phyloP scores from a whole-genome alignment of 2,888 invertebrate species.

The Ellobium chinense region DNA sequence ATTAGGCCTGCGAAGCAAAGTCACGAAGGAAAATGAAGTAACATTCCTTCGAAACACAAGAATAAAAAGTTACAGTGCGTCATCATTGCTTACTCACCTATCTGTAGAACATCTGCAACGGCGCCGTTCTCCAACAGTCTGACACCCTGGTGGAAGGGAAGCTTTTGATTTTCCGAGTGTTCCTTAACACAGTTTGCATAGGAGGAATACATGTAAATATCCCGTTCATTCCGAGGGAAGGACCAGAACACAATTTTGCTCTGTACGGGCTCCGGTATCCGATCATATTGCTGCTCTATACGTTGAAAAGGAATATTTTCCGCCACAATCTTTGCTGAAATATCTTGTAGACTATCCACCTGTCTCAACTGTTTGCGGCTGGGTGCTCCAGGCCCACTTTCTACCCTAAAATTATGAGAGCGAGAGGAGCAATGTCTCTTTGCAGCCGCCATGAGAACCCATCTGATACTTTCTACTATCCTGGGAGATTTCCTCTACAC shows the following conservation, averaged over 20 bases:
- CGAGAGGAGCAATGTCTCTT: constrained; percentile 73
- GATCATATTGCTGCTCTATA: constrained; percentile 91
- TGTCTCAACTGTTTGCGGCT: constrained; percentile 63
- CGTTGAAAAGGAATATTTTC: constrained; percentile 91
- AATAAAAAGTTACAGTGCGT: neutral
- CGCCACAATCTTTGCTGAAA: constrained; percentile 90
- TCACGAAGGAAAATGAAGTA: neutral
- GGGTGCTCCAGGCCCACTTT: constrained; percentile 61
- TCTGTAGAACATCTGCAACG: constrained; percentile 92
- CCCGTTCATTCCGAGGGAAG: constrained; percentile 91
- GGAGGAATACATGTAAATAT: constrained; percentile 94
- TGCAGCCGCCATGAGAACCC: constrained; percentile 75
- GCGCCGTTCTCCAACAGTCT: constrained; percentile 90
- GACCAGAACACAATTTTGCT: constrained; percentile 93
- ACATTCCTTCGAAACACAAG: neutral
- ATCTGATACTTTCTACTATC: constrained; percentile 61
- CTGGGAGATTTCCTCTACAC: constrained; percentile 58
- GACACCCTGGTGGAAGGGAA: constrained; percentile 92
- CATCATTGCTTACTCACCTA: constrained; percentile 84
- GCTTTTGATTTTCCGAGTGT: constrained; percentile 86
- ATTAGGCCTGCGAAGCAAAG: neutral
- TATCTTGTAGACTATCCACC: constrained; percentile 87
- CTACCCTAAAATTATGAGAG: constrained; percentile 62
- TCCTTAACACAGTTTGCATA: constrained; percentile 81
- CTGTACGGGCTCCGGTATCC: constrained; percentile 93